Evolutionary conservation across 1,140 invertebrate genomes (phyloP), one percentile per base, ranked within the genome.

Genomic region (Xylocopa sonorina): DNA sequence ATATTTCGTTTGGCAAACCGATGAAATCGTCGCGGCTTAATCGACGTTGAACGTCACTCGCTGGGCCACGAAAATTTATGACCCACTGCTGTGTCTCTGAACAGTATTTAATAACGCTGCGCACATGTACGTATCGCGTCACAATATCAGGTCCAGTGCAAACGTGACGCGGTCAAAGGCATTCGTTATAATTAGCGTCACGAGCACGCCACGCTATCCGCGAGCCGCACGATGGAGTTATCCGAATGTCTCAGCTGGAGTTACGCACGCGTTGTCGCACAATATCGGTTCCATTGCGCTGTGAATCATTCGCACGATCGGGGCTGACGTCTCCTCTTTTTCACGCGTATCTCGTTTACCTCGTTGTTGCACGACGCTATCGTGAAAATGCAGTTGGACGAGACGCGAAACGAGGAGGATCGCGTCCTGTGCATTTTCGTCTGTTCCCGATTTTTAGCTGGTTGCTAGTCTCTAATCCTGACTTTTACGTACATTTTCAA

Each of bases 181-280:
- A 87, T 88, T 87, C 80, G 86, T 87, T 88, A 84, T 86, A 87
- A 88, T 88, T 87, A 87, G 80, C 86, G 87, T 86, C 86, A 80
- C 71, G 79, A 81, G 72, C 81, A 84, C 68, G 64, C 84, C 75
- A 62, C 41, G 77, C 63, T 81, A 78, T 74, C 80, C 85, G 34
- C 83, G 76, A 85, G 82, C 80, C 83, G 58, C 83, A 69, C 58
- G 51, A 63, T 67, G 80, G 73, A 86, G 85, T 86, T 82, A 77
- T 80, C 81, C 77, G 81, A 76, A 83, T 83, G 83, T 85, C 84
- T 86, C 77, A 73, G 80, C 73, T 80, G 68, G 81, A 86, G 80
- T 85, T 85, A 83, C 64, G 58, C 55, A 48, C 68, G 68, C 46
- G 60, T 78, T 83, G 81, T 75, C 75, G 78, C 53, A 41, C 67